Evolutionary conservation across 2,888 invertebrate species (phyloP).

Genomic region (Netelia virgata): DNA sequence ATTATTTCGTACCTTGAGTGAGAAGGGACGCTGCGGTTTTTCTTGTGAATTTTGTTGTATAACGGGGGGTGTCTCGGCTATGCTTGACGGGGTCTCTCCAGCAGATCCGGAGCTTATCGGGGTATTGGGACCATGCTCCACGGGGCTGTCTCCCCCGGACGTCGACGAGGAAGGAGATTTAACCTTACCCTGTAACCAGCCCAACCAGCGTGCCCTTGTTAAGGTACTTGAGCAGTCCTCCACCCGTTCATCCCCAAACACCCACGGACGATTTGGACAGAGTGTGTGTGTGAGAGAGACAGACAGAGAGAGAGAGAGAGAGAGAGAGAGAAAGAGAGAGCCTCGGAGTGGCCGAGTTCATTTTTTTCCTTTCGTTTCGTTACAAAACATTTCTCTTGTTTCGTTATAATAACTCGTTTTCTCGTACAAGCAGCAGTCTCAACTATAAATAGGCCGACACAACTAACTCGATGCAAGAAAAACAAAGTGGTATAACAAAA

Average conservation of each 20-base stretch:
- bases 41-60: constrained; percentile 83
- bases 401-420: constrained; percentile 38
- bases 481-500: constrained; percentile 3
- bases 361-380: constrained; percentile 17
- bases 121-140: constrained; percentile 82
- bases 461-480: constrained; percentile 36
- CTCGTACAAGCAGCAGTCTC: constrained; percentile 62
- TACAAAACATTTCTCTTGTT: constrained; percentile 19
- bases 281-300: constrained; percentile 33
- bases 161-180: constrained; percentile 84
- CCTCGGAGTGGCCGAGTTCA: constrained; percentile 69
- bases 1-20: constrained; percentile 86
- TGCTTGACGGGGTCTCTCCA: constrained; percentile 80
- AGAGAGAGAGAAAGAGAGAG: constrained; percentile 44
- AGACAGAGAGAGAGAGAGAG: constrained; percentile 3
- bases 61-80: constrained; percentile 78
- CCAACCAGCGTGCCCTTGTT: constrained; percentile 83
- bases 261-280: constrained; percentile 52
- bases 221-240: constrained; percentile 81
- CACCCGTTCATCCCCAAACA: constrained; percentile 72
- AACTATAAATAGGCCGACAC: constrained; percentile 57
- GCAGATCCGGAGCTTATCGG: constrained; percentile 82
- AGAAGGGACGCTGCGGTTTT: constrained; percentile 87
- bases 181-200: constrained; percentile 85
- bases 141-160: constrained; percentile 84